Evolutionary conservation across 2,113 vertebrate genomes (phyloP).

Genomic region (Microtus pennsylvanicus): DNA sequence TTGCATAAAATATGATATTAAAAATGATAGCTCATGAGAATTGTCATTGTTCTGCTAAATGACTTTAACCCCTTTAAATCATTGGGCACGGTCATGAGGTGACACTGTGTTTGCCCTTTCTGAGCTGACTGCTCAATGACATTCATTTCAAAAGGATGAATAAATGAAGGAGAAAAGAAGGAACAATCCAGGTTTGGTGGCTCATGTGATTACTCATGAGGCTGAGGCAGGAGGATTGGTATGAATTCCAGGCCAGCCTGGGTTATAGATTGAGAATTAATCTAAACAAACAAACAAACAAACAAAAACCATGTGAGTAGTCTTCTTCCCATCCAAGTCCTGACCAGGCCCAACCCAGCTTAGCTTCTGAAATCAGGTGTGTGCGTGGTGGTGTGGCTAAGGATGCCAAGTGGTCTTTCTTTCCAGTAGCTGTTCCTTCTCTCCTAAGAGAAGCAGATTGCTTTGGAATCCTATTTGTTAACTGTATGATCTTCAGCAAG

Average conservation of each 20-base stretch:
- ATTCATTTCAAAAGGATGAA: neutral
- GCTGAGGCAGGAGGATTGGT: neutral
- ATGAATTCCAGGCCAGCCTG: neutral
- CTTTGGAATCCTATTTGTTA: neutral
- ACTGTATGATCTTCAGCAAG: neutral
- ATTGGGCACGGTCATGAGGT: neutral
- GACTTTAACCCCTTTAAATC: neutral
- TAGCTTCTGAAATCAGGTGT: neutral
- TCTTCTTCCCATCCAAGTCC: neutral
- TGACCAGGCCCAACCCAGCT: neutral
- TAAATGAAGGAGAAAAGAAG: constrained; percentile 10
- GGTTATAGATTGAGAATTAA: neutral
- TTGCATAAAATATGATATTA: neutral
- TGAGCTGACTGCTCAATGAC: neutral
- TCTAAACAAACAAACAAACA: neutral
- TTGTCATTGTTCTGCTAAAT: neutral
- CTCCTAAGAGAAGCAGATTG: neutral
- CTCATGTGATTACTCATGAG: neutral
- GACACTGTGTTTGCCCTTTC: neutral
- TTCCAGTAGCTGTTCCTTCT: neutral
- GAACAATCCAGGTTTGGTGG: neutral
- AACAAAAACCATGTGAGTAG: neutral
- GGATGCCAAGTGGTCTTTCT: neutral
- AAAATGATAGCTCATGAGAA: neutral
- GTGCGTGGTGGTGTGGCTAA: neutral